These are phyloP conservation scores for Cryptophagus acutangulus DNA, from an alignment of 2,888 invertebrate species.

Conservation along the genomic window DNA sequence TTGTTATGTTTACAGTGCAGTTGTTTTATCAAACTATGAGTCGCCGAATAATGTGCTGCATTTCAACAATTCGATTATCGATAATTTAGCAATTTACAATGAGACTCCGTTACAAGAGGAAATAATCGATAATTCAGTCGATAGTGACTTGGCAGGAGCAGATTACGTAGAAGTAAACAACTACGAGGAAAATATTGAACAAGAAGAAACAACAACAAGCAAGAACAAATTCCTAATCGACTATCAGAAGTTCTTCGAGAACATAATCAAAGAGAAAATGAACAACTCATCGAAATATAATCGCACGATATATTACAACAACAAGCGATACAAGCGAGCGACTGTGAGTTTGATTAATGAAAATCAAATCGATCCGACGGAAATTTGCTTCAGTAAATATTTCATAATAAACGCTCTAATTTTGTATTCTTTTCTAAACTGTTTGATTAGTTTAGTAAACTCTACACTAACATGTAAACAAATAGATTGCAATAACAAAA, in stretches of 20 bases:
- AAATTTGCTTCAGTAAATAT: conserved; percentile 26
- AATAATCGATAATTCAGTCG: neutral
- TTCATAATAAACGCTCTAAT: conserved; percentile 37
- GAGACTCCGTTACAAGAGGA: no score
- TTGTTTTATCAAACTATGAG: conserved; percentile 17
- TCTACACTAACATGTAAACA: conserved; percentile 29
- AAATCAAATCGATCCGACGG: conserved; percentile 1
- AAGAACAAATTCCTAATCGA: conserved; percentile 20
- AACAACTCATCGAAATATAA: conserved; percentile 18
- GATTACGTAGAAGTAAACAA: neutral
- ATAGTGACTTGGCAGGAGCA: no score
- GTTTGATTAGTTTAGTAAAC: conserved; percentile 36
- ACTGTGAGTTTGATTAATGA: conserved; percentile 7
- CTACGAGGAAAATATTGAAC: no score
- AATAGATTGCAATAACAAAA: conserved; percentile 18
- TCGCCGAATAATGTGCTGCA: conserved; percentile 7
- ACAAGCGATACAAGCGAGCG: conserved; percentile 16
- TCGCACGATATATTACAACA: conserved; percentile 18
- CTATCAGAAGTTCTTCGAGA: conserved; percentile 28
- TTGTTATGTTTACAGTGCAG: conserved; percentile 36
- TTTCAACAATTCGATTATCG: conserved; percentile 18
- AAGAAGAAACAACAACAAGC: conserved; percentile 5
- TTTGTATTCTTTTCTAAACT: conserved; percentile 39
- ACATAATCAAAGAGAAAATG: conserved; percentile 27
- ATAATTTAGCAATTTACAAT: conserved; percentile 21